Base-by-base conservation (phyloP, 2,113 vertebrate genomes). In the Dromas ardeola region DNA sequence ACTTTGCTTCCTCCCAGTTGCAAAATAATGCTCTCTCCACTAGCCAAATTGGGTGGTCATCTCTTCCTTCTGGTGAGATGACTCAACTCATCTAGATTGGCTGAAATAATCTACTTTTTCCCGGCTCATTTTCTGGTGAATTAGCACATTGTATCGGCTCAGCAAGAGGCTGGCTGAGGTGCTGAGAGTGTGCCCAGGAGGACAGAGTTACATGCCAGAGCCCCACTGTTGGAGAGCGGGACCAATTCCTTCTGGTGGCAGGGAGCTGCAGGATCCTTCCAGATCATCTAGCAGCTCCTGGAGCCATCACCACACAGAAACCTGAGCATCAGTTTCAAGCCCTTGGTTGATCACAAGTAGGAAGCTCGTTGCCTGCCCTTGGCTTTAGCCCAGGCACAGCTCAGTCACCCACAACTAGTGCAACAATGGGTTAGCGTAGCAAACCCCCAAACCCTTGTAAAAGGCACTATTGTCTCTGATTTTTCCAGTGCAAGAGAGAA, bases 171-270 rank as follows among this genome's bases (percentile, higher is more conserved):
- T n/a, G n/a, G 22, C 34, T 40, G 25, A 63, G 34, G 20, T 25
- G 32, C 42, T 1, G 2, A 72, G 27, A 14, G 45, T 1, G 1
- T 3, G 9, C 32, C 12, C 5, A 25, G 56, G 19, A 36, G 5
- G 5, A 15, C 69, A 72, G 45, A 53, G 21, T 15, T 12, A 47
- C 15, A 32, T 3, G 5, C 7, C 52, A 49, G 66, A 32, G 34
- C 21, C 43, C 27, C 0, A 1, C 52, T 40, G 16, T 3, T 21
- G 25, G 38, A 58, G 52, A 13, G 25, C 3, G 4, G 38, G 32
- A 70, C 22, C 52, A 65, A 30, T n/a, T 69, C 66, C 66, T 61
- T 21, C 65, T 53, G 29, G 66, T 15, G 30, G 50, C 13, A 59
- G 38, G 16, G 5, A n/a, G 15, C 47, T 89, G 40, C 13, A 34